Evolutionary conservation across 2,113 vertebrate species (phyloP).

Genomic region (Brachyhypopomus gauderio): DNA sequence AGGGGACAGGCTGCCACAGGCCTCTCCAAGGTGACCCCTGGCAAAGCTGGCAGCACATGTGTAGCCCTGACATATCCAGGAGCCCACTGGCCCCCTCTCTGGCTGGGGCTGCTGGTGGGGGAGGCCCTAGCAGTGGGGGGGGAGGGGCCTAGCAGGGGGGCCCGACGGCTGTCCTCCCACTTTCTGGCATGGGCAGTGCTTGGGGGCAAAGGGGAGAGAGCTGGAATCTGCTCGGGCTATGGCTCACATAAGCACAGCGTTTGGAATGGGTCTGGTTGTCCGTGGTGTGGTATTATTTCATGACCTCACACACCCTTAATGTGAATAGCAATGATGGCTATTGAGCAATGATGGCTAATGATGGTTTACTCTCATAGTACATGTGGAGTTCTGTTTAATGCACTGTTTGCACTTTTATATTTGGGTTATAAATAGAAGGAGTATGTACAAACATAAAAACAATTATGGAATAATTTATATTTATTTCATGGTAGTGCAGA

Average conservation of each 20-base stretch:
- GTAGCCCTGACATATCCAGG: conserved; percentile 58
- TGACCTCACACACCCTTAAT: neutral
- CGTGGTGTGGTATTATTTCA: conserved; percentile 6
- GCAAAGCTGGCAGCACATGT: conserved; percentile 67
- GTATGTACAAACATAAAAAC: neutral
- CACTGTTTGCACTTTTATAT: neutral
- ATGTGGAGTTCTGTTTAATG: neutral
- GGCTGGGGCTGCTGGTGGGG: conserved; percentile 46
- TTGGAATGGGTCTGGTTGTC: conserved; percentile 33
- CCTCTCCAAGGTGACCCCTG: conserved; percentile 67
- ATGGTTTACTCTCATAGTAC: too few relatives aligned
- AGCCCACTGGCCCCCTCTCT: conserved; percentile 47
- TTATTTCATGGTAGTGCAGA: conserved; percentile 1
- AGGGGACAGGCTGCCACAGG: conserved; percentile 56
- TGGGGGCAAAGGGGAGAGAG: conserved; percentile 45
- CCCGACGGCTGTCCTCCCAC: conserved; percentile 47
- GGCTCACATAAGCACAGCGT: conserved; percentile 44
- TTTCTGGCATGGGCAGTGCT: conserved; percentile 42
- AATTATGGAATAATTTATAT: neutral
- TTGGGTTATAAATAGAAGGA: neutral
- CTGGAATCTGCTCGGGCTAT: conserved; percentile 50
- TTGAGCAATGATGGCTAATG: too few relatives aligned
- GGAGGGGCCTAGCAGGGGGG: conserved; percentile 50
- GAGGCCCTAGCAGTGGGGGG: conserved; percentile 51
- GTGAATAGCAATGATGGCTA: neutral